Conservation (phyloP, 1,140 invertebrate genomes). For the Aphis gossypii region DNA sequence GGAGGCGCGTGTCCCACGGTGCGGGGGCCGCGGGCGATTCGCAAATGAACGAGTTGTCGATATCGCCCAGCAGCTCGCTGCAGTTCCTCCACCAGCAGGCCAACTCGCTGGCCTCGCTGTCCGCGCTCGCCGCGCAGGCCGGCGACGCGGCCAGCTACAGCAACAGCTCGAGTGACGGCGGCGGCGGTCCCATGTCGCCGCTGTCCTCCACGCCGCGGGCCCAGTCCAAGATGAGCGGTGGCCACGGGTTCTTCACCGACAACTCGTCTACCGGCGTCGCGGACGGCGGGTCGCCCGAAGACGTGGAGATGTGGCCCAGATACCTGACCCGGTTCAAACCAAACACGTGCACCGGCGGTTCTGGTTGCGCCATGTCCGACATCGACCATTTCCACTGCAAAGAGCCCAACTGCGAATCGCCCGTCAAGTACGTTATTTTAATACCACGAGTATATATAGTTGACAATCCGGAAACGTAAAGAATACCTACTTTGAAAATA, state of each 20-base stretch:
- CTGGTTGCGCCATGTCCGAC: slow-evolving; percentile 75
- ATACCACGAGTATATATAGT: background rate
- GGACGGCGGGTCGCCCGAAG: slow-evolving; percentile 23
- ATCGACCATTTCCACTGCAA: slow-evolving; percentile 83
- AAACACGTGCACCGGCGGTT: slow-evolving; percentile 28
- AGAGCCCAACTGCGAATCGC: slow-evolving; percentile 72
- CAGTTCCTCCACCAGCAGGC: slow-evolving; percentile 61
- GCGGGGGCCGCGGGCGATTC: slow-evolving; percentile 10
- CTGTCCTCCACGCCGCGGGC: background rate
- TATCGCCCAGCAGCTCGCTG: slow-evolving; percentile 59
- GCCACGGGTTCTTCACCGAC: slow-evolving; percentile 52
- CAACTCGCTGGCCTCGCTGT: slow-evolving; percentile 61
- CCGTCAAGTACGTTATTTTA: slow-evolving; percentile 68
- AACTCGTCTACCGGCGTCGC: background rate
- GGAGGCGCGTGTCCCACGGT: background rate
- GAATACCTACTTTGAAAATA: background rate
- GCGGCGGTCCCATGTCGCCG: slow-evolving; percentile 61
- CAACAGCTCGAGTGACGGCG: slow-evolving; percentile 67
- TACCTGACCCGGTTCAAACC: slow-evolving; percentile 61
- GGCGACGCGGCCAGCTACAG: slow-evolving; percentile 61
- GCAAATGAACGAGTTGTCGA: slow-evolving; percentile 50
- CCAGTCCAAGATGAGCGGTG: background rate
- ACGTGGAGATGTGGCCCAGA: slow-evolving; percentile 64
- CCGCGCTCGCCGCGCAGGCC: slow-evolving; percentile 60
- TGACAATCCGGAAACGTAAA: too few species aligned